These are phyloP conservation scores for Aurelia aurita DNA, from an alignment of 30 jellyfish, hydroid and myxozoan species.

Conservation along the genomic window DNA sequence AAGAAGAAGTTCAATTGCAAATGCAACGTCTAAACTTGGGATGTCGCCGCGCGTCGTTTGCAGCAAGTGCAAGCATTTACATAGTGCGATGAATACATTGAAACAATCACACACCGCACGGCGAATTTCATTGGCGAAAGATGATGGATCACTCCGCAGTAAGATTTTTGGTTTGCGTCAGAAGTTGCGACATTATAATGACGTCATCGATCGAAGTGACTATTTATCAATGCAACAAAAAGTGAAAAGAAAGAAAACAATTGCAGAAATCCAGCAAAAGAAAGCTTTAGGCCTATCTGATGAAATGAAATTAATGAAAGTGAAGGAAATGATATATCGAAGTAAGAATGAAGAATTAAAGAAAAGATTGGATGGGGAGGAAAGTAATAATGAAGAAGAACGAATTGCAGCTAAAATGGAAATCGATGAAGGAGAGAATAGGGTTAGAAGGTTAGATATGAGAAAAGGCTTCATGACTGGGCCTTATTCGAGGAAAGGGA, in stretches of 20 bases:
- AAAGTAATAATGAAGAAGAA: neutral
- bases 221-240: conserved; percentile 29
- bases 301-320: conserved; percentile 49
- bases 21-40: conserved; percentile 17
- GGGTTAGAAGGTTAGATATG: neutral
- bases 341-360: conserved; percentile 30
- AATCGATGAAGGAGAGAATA: neutral
- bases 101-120: conserved; percentile 5
- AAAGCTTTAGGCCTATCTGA: conserved; percentile 51
- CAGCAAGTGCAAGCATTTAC: conserved; percentile 31
- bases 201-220: conserved; percentile 18
- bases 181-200: conserved; percentile 39
- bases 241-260: conserved; percentile 37
- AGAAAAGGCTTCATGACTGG: neutral
- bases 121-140: conserved; percentile 51
- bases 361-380: conserved; percentile 21
- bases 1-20: conserved; percentile 7
- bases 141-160: conserved; percentile 66
- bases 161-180: conserved; percentile 57
- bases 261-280: conserved; percentile 34
- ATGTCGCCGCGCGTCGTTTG: conserved; percentile 24
- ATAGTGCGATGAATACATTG: neutral
- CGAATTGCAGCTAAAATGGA: neutral
- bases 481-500: conserved; percentile 6
- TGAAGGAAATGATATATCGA: conserved; percentile 37